Evolutionary conservation across 1,140 invertebrate species (phyloP).

Genomic region (Panagrolaimus sp.): DNA sequence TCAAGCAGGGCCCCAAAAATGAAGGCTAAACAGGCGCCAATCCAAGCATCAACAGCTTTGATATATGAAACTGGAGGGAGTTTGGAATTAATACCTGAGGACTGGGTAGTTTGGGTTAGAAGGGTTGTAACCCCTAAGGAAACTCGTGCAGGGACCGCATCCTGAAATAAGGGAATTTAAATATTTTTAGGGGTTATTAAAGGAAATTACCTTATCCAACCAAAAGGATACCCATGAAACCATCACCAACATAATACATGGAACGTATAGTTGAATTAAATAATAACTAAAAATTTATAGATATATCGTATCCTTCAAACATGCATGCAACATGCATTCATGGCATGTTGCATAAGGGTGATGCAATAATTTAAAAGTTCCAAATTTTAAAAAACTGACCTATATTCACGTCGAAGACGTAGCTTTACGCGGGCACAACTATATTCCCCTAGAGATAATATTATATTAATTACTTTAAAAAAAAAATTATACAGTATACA

Average conservation of each 20-base stretch:
- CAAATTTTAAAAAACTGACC: constrained; percentile 61
- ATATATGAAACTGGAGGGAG: constrained; percentile 92
- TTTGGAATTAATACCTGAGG: constrained; percentile 90
- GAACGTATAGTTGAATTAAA: constrained; percentile 72
- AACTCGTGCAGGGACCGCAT: constrained; percentile 85
- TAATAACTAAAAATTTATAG: constrained; percentile 75
- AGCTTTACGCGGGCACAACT: constrained; percentile 54
- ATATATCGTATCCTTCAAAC: too few species aligned
- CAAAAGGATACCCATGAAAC: constrained; percentile 96
- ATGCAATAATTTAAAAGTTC: constrained; percentile 53
- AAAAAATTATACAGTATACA: too few species aligned
- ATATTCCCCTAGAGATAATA: constrained; percentile 43
- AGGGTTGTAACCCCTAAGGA: constrained; percentile 88
- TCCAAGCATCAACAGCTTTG: constrained; percentile 93
- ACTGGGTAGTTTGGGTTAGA: constrained; percentile 81
- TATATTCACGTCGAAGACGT: constrained; percentile 61
- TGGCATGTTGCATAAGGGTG: neutral
- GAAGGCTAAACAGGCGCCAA: constrained; percentile 88
- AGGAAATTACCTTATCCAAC: constrained; percentile 68
- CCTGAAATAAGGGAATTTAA: constrained; percentile 65
- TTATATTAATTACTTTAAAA: too few species aligned
- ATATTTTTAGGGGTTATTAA: neutral
- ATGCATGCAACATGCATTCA: too few species aligned
- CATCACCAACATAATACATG: constrained; percentile 67
- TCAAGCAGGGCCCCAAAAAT: constrained; percentile 92